Percentiles rank a stretch among this genome's conserved stretches.
These are phyloP conservation scores for Campoplex capitator DNA, from an alignment of 2,888 invertebrate genomes.

Conservation along the genomic window DNA sequence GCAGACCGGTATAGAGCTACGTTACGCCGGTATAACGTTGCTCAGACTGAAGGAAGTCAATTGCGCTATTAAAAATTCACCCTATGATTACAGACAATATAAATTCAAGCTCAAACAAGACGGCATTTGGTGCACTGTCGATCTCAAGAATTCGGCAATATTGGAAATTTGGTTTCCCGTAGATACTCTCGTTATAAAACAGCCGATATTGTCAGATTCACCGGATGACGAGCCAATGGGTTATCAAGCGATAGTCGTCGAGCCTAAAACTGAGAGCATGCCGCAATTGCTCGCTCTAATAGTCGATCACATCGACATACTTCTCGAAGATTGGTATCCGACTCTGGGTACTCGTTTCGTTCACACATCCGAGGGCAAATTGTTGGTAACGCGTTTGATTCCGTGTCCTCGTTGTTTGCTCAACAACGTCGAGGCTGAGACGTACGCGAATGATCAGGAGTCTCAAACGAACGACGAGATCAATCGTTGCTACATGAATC, in stretches of 20 bases:
- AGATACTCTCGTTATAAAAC: constrained; percentile 87
- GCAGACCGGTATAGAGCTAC: constrained; percentile 96
- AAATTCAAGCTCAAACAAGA: constrained; percentile 93
- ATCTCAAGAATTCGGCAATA: constrained; percentile 92
- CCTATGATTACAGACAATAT: constrained; percentile 85
- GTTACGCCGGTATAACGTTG: constrained; percentile 92
- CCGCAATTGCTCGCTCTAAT: constrained; percentile 94
- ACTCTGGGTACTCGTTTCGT: constrained; percentile 98
- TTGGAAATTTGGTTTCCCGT: constrained; percentile 94
- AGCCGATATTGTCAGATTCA: constrained; percentile 82
- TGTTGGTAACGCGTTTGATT: constrained; percentile 96
- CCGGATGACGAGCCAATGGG: constrained; percentile 86
- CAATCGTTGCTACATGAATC: constrained; percentile 79
- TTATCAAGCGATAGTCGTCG: constrained; percentile 89
- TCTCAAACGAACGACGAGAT: constrained; percentile 76
- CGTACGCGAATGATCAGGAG: constrained; percentile 73
- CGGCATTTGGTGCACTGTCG: constrained; percentile 94
- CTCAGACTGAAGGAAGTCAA: constrained; percentile 94
- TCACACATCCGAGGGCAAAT: constrained; percentile 98
- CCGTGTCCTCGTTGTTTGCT: constrained; percentile 95
- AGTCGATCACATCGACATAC: constrained; percentile 97
- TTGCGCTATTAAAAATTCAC: constrained; percentile 86
- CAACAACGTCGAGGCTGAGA: constrained; percentile 78
- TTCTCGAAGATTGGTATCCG: constrained; percentile 99
- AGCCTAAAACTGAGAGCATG: constrained; percentile 92